phyloP scores from a whole-genome alignment of 64 coral and sea anemone genomes.

The Actinia tenebrosa region DNA sequence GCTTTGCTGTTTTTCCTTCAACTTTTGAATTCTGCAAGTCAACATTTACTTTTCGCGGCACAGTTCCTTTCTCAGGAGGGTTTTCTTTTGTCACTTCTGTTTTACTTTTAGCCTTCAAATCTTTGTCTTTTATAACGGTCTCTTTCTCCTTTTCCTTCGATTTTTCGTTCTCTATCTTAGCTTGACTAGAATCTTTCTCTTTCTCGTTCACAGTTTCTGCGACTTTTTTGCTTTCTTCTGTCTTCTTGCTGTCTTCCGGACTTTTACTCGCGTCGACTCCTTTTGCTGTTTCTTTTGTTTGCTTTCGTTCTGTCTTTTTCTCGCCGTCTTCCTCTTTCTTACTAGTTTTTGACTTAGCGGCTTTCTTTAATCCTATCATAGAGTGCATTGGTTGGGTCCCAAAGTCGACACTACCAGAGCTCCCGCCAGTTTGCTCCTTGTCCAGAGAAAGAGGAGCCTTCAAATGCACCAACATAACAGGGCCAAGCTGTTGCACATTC shows the following conservation, averaged over 20 bases:
- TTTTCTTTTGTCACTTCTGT: neutral
- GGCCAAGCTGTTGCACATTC: neutral
- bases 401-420: conserved; percentile 19
- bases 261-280: neutral
- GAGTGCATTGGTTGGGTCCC: conserved; percentile 67
- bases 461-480: neutral
- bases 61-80: neutral
- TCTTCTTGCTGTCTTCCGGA: neutral
- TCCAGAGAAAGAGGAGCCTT: neutral
- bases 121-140: conserved; percentile 21
- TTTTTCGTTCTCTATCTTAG: neutral
- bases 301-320: neutral
- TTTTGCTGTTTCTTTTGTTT: neutral
- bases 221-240: neutral
- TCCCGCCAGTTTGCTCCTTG: neutral
- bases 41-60: neutral
- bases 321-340: conserved; percentile 8
- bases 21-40: neutral
- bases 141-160: neutral
- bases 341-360: conserved; percentile 23
- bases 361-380: conserved; percentile 64
- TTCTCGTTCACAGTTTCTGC: neutral
- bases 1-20: neutral
- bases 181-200: neutral
- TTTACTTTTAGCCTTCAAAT: neutral